Base-by-base conservation (phyloP, 2,113 vertebrate genomes). In the Cephalopterus ornatus region DNA sequence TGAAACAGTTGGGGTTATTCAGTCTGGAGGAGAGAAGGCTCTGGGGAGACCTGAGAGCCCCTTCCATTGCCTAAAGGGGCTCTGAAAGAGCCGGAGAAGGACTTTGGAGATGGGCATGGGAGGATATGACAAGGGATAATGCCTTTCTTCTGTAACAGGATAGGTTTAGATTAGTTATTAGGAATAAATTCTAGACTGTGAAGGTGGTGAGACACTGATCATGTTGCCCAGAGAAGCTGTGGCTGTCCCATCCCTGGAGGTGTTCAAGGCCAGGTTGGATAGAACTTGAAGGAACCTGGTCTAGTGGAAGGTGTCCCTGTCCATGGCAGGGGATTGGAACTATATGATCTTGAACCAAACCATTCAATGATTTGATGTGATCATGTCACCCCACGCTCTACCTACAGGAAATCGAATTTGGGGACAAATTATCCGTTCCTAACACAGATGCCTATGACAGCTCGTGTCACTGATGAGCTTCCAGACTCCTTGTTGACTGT, bases 381-480 rank as follows among this genome's bases (percentile, higher is more conserved):
- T 13, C 0, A 22, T 41, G 12, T 24, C 37, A 68, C 8, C 6
- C 11, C 1, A 0, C 35, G 55, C 1, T 80, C 18, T 30, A 12
- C 6, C 6, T 7, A 14, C 1, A 83, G 20, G 15, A 67, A 41
- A 7, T 17, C 11, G 46, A 58, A 11, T 14, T 5, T 49, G 46
- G 8, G 32, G 7, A 23, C 11, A 67, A 63, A 41, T 27, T 67
- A 7, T 52, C 74, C 46, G 6, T 26, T 53, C 47, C 66, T 28
- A 52, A 39, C 14, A 6, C 8, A 55, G 30, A 37, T 42, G 11
- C 15, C 50, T 88, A 1, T 12, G 23, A 22, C 6, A 93, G 11
- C 44, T 61, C 74, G 61, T 30, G 18, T 23, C 46, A 56, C 30
- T 63, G 21, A 28, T 1, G 17, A 44, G 8, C 19, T 61, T 55